Evolutionary conservation across 2,113 vertebrate genomes (phyloP), one percentile per base, ranked within the genome.

Genomic region (Ammodytes dubius): DNA sequence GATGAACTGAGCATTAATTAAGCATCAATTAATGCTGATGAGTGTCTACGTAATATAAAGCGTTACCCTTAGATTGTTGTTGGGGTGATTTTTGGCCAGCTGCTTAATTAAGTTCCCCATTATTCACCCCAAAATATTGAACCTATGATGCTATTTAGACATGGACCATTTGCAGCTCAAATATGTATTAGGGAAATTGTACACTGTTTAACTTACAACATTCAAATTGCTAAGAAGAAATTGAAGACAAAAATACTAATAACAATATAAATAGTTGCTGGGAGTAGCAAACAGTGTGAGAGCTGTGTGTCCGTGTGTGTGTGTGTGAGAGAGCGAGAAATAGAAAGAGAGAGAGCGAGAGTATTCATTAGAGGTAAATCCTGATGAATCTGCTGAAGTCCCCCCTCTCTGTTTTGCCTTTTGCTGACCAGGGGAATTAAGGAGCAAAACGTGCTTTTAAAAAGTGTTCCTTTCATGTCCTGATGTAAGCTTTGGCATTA

Each of bases 401-500:
- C 50, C 47, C 45, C 64, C 2, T 64, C 59, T 80, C 70, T 56
- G 40, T 70, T 86, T 81, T 61, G 70, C 79, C 82, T 91, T 91
- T 86, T 86, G 85, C 90, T 93, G 92, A 90, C 93, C 90, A 81
- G 77, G 79, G 70, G 91, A 90, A 92, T 94, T 94, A 92, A 92
- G 91, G 91, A 88, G 92, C 87, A 88, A 92, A 93, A 87, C 69
- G 86, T 70, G 57, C 91, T 72, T 93, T 93, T 95, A 91, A 88
- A 94, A 90, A 90, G 88, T 75, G 57, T 74, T 91, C 84, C 91
- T 92, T 92, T 93, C 88, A 93, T 92, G 91, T 90, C 91, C 92
- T 92, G 86, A 93, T 89, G 83, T 89, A 89, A 93, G 91, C 91
- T 86, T 89, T 94, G 94, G 93, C 93, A 93, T 87, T 74, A 87